Base-by-base conservation (phyloP, 2,797 vertebrate genomes). In the Microtus agrestis region DNA sequence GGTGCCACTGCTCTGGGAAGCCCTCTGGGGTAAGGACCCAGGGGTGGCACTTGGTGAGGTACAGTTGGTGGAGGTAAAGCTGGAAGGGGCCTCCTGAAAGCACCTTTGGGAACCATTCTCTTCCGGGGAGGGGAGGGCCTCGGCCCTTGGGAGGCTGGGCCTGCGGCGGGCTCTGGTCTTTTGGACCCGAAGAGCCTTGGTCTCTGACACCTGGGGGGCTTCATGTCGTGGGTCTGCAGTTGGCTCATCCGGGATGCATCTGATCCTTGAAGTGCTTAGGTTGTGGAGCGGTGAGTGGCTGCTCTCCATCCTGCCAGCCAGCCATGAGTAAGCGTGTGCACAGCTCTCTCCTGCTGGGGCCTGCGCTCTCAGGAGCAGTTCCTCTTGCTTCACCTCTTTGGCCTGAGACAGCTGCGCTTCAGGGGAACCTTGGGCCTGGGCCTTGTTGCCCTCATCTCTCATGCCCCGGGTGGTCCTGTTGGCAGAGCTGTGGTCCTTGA, bases 211-310 rank as follows among this genome's bases (percentile, higher is more conserved):
- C 6, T 98, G 99, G 5, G 99, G 98, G 98, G 99, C 98, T 98
- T 99, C 99, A 96, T 99, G 99, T 96, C 99, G 99, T 0, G 99
- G 99, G 98, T 99, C 99, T 93, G 99, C 99, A 51, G 99, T 74
- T 27, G 77, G n/a, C 67, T 86, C 99, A 31, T 99, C 99, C 59
- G 99, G 99, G 97, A 99, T 98, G 54, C 99, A 99, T 96, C 98
- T 99, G 17, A 99, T 98, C 95, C 99, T 98, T 61, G 98, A 95
- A 92, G 99, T 99, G 96, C 99, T 99, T 96, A 99, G 99, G 97
- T 99, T 98, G 97, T 99, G 99, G 91, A 99, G 99, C 98, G 99
- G 99, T 82, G 99, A 99, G 5, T 99, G 99, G 97, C 99, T 99
- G 54, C 99, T 97, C 48, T 99, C 99, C 0, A 98, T 98, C 97